A percentile compares a stretch with the other conserved stretches of the same genome.
These are phyloP conservation scores for Mixornis gularis DNA, from an alignment of 2,113 vertebrate genomes.

Conservation along the genomic window DNA sequence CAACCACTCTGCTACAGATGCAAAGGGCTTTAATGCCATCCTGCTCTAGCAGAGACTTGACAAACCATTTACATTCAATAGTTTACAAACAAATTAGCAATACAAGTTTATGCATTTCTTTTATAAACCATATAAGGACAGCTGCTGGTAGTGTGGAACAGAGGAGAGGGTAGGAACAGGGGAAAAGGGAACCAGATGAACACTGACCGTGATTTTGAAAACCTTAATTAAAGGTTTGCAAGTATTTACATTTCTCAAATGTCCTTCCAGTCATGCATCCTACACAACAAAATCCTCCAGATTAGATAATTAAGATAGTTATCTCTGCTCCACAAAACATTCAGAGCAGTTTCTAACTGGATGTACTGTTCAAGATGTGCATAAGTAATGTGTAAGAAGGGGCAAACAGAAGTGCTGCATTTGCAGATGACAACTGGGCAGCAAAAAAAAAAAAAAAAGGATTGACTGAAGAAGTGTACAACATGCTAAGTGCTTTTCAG, in stretches of 20 bases:
- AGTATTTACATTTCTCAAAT: not conserved
- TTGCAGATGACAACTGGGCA: not conserved
- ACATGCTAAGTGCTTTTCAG: not conserved
- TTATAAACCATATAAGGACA: not conserved
- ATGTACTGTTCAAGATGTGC: not conserved
- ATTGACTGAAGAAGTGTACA: not conserved
- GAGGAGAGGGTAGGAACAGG: rapidly evolving
- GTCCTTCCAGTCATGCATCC: not conserved
- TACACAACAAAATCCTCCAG: not conserved
- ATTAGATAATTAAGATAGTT: not conserved
- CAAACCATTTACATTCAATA: not conserved
- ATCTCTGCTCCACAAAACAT: not conserved
- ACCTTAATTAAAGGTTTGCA: not conserved
- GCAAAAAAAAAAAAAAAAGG: not conserved
- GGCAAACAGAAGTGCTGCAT: not conserved
- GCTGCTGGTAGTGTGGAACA: not conserved
- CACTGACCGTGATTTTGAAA: not conserved
- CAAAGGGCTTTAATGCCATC: not conserved
- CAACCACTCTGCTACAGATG: not conserved
- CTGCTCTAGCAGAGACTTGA: not conserved
- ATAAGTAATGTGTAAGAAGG: not conserved
- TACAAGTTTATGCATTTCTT: not conserved
- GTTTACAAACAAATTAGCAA: not conserved
- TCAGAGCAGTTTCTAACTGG: not conserved
- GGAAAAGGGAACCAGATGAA: not conserved